Base-by-base conservation (phyloP, 2,888 invertebrate genomes). In the Drosophila mulleri region DNA sequence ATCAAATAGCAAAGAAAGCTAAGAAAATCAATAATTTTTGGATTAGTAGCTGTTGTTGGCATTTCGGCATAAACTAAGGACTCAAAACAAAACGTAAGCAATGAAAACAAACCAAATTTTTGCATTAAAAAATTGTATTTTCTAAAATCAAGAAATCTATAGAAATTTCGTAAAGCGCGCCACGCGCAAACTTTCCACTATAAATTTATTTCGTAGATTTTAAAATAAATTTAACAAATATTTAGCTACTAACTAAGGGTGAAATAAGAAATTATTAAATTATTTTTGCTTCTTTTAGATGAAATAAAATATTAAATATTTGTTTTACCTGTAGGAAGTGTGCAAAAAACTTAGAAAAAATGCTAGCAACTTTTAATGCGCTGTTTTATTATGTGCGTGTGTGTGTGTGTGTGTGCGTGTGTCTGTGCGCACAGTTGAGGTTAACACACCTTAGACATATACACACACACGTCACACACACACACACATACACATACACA, bases 381-480 rank as follows among this genome's bases (percentile, higher is more conserved):
- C 44, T 68, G 58, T 62, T 63, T 72, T 60, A 26, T 41, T 48
- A 54, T 56, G 56, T 72, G 68, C 75, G 47, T 63, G 61, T 72
- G 65, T 59, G 48, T 67, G 75, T 72, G 70, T 75, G 71, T 75
- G 5, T 26, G 26, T 26, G 26, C 1, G 26, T 26, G 26, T 26
- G 26, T 71, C 45, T 26, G 26, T 26, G 68, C 41, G 64, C 73
- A 68, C 76, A 80, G 77, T 84, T 90, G 90, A 91, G 92, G 91
- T 91, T 92, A 92, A 92, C 92, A 92, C 92, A 92, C 92, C 92
- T 92, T 92, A 91, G 89, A 88, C 89, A 87, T 90, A 83, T 91
- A 92, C 89, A 92, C 89, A 92, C 89, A 91, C 90, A 89, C 82
- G 88, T 83, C 67, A 63, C 66, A 58, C 20, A 23, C 52, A 67